Evolutionary conservation across 2,888 invertebrate genomes (phyloP), one percentile per base, ranked within the genome.

Genomic region (Chrysolina haemoptera): DNA sequence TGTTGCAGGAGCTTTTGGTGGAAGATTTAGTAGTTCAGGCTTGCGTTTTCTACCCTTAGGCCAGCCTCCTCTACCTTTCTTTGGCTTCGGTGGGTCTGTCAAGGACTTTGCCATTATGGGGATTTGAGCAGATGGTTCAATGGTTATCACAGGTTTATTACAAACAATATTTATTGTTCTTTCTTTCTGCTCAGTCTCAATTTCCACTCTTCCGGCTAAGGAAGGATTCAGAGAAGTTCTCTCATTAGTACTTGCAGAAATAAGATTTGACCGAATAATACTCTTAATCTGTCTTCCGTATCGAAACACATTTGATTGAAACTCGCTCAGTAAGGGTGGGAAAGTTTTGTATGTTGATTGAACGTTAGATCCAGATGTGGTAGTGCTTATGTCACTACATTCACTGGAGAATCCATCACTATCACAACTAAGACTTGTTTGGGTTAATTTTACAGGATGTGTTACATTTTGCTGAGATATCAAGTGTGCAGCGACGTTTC

Each of bases 41-140:
- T 91, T 91, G 40, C 91, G 83, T 84, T 90, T 91, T 70, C 90
- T 87, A 0, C 91, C 91, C 84, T 91, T 91, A 1, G 91, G 91
- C 91, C 91, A 91, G 0, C 91, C 91, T 74, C 91, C 91, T 80
- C 90, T 87, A 67, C 88, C 86, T 84, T 90, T 90, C 65, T 86
- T 87, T 64, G 84, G 85, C 70, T 82, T 81, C 9, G 20, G 67
- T 59, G 74, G 59, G 67, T 79, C 73, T 41, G 68, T 40, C 50
- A 74, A 62, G 63, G 46, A 62, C 65, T 82, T 82, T 6, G 70
- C 46, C 43, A 78, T 40, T 66, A 75, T 48, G 22, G 77, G 74
- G 22, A 77, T 71, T 69, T 73, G 70, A 16, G 27, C 22, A 18
- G 63, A 12, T n/a, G 70, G 63, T 41, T 66, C 67, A 35, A 70